Base-by-base conservation (phyloP, 2,888 invertebrate genomes). In the Scaeva pyrastri region DNA sequence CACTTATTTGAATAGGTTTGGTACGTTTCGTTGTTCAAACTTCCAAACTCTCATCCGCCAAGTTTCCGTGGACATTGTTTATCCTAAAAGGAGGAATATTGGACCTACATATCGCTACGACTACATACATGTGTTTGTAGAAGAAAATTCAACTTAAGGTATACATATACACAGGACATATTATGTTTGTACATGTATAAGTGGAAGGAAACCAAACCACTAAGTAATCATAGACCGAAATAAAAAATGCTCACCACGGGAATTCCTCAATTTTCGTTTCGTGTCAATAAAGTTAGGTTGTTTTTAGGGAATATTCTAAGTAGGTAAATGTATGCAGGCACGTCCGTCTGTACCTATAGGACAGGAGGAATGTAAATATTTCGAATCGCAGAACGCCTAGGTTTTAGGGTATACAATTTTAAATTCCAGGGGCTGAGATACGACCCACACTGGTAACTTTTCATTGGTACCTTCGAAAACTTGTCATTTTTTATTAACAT, bases 1-100 rank as follows among this genome's bases (percentile, higher is more conserved):
- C 73, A 78, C 73, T 83, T 83, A 74, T 83, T 83, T 83, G 78
- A 73, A 70, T 78, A 64, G 21, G 2, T 64, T 45, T 43, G 12
- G 6, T 64, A 64, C 41, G 2, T 64, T 45, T 43, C 16, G 6
- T 64, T 62, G 73, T 73, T 78, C 62, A 56, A 73, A 70, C 55
- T n/a, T n/a, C n/a, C n/a, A n/a, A n/a, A n/a, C n/a, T n/a, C n/a
- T 60, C 36, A 43, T 73, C 52, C 12, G n/a, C 12, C 48, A 31
- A 41, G 8, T 31, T 31, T 31, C 31, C 39, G 23, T 26, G 43
- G n/a, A 56, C 14, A 39, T 16, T 41, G 21, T 41, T 41, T 21
- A 12, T 2, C 7, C 5, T 50, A 7, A 31, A 7, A 5, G 8
- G 12, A 14, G 14, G 62, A 56, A 31, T 62, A 72, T 58, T 55